Conservation (phyloP, 2,888 invertebrate genomes). For the Trachelus iudaicus region DNA sequence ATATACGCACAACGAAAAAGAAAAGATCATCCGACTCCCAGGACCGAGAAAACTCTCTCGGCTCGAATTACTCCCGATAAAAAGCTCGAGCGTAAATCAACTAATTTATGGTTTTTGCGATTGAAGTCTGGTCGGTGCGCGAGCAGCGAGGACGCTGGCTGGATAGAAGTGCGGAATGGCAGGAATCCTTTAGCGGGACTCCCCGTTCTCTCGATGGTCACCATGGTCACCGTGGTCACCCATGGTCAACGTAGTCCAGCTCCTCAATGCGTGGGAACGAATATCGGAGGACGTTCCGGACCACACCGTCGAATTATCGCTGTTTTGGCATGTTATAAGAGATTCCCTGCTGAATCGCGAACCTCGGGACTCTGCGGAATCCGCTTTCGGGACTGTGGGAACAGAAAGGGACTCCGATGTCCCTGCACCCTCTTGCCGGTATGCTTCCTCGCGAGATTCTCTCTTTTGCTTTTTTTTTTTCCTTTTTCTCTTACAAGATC, state of each 20-base stretch:
- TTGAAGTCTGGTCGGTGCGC: conserved; percentile 41
- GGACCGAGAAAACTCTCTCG: not conserved
- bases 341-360: conserved; percentile 17
- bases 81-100: conserved; percentile 59
- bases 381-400: conserved; percentile 60
- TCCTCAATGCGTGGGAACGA: conserved; percentile 58
- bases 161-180: conserved; percentile 51
- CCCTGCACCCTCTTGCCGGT: conserved; percentile 5
- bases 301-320: conserved; percentile 66
- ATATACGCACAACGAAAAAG: conserved; percentile 2
- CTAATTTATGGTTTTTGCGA: conserved; percentile 63
- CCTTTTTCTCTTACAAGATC: not conserved
- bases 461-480: conserved; percentile 2
- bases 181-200: conserved; percentile 49
- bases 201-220: conserved; percentile 1
- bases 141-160: not conserved
- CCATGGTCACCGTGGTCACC: conserved; percentile 13
- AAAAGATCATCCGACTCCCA: not conserved
- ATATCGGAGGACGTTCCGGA: conserved; percentile 57
- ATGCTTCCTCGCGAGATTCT: no score
- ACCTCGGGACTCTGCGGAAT: conserved; percentile 53
- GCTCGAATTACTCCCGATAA: conserved; percentile 37
- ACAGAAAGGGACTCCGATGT: conserved; percentile 40
- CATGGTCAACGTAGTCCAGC: conserved; percentile 25
- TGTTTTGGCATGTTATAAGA: conserved; percentile 65